Percentiles rank a stretch among this genome's conserved stretches.
These are phyloP conservation scores for Theonella swinhoei DNA, from an alignment of 37 sponge, comb jelly and placozoan genomes.

Conservation along the genomic window DNA sequence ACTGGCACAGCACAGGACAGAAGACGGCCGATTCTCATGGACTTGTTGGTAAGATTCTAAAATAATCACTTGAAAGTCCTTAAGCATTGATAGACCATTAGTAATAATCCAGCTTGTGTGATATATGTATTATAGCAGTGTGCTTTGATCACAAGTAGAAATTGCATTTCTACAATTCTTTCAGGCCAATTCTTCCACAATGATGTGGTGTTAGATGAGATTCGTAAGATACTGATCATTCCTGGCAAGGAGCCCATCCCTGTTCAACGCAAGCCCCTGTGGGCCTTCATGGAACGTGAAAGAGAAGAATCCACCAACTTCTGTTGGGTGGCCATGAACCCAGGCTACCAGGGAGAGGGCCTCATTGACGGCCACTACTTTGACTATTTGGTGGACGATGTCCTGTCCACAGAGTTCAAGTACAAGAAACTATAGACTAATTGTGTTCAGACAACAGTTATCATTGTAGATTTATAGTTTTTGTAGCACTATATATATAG, in stretches of 20 bases:
- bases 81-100: no score
- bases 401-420: conserved; percentile 40
- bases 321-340: conserved; percentile 61
- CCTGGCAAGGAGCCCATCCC: conserved; percentile 46
- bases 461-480: no score
- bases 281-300: conserved; percentile 52
- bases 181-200: conserved; percentile 62
- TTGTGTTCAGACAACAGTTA: no score
- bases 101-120: no score
- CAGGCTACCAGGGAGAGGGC: conserved; percentile 64
- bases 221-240: conserved; percentile 37
- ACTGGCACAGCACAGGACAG: conserved; percentile 55
- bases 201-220: conserved; percentile 33
- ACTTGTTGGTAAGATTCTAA: conserved; percentile 28
- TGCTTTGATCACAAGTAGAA: neutral
- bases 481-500: neutral
- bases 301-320: neutral
- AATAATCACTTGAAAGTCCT: neutral
- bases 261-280: conserved; percentile 31
- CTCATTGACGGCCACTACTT: conserved; percentile 47
- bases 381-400: conserved; percentile 45
- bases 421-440: conserved; percentile 13
- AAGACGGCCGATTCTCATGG: conserved; percentile 24
- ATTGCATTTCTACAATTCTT: neutral
- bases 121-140: no score